phyloP scores from a whole-genome alignment of 1,140 invertebrate genomes.

The Trissolcus basalis region DNA sequence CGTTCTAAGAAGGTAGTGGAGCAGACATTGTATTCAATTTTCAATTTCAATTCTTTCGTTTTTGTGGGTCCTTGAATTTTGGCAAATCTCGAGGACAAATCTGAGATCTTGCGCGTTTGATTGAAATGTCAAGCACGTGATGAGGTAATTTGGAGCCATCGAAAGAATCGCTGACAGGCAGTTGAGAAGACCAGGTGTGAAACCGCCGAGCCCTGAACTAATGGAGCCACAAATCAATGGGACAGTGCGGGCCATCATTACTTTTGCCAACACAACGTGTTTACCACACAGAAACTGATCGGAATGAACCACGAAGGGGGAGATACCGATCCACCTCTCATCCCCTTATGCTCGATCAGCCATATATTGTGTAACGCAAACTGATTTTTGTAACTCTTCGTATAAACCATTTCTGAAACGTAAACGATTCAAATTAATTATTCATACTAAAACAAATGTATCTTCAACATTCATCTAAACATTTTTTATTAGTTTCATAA shows the following conservation, averaged over 20 bases:
- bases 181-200: slow-evolving; percentile 69
- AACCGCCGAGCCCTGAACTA: slow-evolving; percentile 71
- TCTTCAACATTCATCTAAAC: too few relatives aligned
- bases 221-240: slow-evolving; percentile 76
- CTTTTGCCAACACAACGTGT: slow-evolving; percentile 73
- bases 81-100: too few relatives aligned
- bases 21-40: too few relatives aligned
- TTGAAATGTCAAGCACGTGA: slow-evolving; percentile 46
- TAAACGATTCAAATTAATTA: too few relatives aligned
- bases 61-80: too few relatives aligned
- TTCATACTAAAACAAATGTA: too few relatives aligned
- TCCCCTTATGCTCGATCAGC: slow-evolving; percentile 70
- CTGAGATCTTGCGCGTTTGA: too few relatives aligned
- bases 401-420: too few relatives aligned
- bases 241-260: slow-evolving; percentile 72
- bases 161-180: slow-evolving; percentile 58
- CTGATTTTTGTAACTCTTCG: slow-evolving; percentile 68
- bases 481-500: too few relatives aligned
- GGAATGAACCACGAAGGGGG: slow-evolving; percentile 51
- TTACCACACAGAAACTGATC: slow-evolving; percentile 72
- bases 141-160: slow-evolving; percentile 71
- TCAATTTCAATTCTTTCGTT: too few relatives aligned
- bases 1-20: too few relatives aligned
- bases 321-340: slow-evolving; percentile 69
- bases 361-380: slow-evolving; percentile 66